Percentiles rank a stretch among this genome's conserved stretches.
Conservation (phyloP, 2,797 vertebrate species). For the Myioborus miniatus region DNA sequence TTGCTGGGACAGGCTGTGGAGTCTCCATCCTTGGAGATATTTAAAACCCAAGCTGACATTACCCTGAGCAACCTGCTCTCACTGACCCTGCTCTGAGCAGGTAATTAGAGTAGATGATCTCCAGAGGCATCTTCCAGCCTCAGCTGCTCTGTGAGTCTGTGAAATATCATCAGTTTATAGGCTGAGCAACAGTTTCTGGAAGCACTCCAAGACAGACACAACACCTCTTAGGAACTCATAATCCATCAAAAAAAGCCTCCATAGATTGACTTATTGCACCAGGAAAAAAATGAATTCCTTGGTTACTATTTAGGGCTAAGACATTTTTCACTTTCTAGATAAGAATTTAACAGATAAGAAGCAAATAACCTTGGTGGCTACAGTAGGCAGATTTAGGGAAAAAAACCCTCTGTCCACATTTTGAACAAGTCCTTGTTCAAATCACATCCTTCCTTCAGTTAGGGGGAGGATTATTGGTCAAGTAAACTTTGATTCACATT, state of each 20-base stretch:
- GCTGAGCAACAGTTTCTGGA: conserved; percentile 8
- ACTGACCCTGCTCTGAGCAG: not conserved
- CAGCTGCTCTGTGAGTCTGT: not conserved
- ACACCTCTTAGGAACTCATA: not conserved
- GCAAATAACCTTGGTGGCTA: not conserved
- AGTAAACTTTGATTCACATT: conserved; percentile 37
- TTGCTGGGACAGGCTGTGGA: not conserved
- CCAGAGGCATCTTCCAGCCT: not conserved
- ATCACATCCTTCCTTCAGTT: not conserved
- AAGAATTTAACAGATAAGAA: conserved; percentile 8
- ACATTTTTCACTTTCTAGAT: not conserved
- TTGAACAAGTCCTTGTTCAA: not conserved
- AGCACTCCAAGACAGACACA: conserved; percentile 9
- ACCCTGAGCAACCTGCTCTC: not conserved
- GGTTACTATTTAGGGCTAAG: not conserved
- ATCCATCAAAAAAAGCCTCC: not conserved
- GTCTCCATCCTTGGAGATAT: not conserved
- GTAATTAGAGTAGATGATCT: conserved; percentile 27
- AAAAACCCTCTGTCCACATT: not conserved
- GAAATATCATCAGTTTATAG: conserved; percentile 36
- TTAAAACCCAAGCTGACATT: not conserved
- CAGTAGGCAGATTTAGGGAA: not conserved
- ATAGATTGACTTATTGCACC: not conserved
- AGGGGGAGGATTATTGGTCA: not conserved
- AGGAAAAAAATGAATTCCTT: not conserved